Base-by-base conservation (phyloP, 2,113 vertebrate species). In the Zonotrichia leucophrys region DNA sequence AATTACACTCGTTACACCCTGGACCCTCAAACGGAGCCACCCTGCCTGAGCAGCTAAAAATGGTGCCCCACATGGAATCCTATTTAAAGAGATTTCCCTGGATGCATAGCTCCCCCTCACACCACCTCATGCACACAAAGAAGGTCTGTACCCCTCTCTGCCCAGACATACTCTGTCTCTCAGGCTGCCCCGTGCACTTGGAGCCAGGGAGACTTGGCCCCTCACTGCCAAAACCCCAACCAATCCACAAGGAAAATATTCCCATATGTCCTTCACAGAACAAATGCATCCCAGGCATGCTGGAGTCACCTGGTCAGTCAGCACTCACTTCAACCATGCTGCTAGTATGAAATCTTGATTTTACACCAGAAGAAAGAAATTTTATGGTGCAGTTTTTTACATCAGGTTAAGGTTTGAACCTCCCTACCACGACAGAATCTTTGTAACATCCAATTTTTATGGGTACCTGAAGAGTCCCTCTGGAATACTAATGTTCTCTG, bases 401-500 rank as follows among this genome's bases (percentile, higher is more conserved):
- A 8, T 49, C 5, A 4, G 62, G 78, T 92, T 70, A 69, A 90
- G 86, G n/a, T 90, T 96, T 91, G 87, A 94, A 91, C 83, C 76
- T 94, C 84, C 87, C 91, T 96, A 84, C 94, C 91, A 95, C 95
- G 82, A 95, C 73, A 85, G 79, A 95, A 68, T 73, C 93, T 84
- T 91, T 7, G 23, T 59, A 96, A 83, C 88, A 97, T 97, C 92
- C 39, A 47, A 96, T 97, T 97, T 98, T 97, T 97, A 97, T 92
- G 93, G 92, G 87, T 73, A 91, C 87, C 92, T 90, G 87, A 96
- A 96, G 83, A 85, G 70, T 94, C 92, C 85, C 96, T 92, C 89
- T 84, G 94, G 94, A 98, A 97, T 98, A 96, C 94, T 96, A 96
- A 97, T 94, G 74, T 87, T 91, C 87, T 90, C 95, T 96, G 76